Percentiles rank a stretch among this genome's conserved stretches.
phyloP scores from a whole-genome alignment of 2,888 invertebrate species.

The Mythimna ferrago region DNA sequence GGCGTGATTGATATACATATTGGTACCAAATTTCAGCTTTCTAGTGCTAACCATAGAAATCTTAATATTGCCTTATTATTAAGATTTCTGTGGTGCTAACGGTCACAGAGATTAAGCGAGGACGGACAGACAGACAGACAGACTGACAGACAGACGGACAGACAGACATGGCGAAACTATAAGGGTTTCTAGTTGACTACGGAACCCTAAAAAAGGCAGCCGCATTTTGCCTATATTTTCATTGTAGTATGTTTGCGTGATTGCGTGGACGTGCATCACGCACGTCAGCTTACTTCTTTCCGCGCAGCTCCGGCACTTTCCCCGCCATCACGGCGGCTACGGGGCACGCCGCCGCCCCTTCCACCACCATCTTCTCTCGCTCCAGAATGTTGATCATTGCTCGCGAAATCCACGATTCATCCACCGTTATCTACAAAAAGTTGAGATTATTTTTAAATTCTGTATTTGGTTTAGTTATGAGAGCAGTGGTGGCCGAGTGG shows the following conservation, averaged over 20 bases:
- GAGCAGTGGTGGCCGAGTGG: too few species aligned
- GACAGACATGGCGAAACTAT: too few species aligned
- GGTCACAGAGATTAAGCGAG: too few species aligned
- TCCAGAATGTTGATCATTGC: slow-evolving; percentile 94
- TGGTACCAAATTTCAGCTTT: too few species aligned
- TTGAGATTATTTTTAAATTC: neutral
- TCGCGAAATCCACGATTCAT: slow-evolving; percentile 94
- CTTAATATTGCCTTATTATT: too few species aligned
- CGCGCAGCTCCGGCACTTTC: slow-evolving; percentile 93
- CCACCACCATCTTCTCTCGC: slow-evolving; percentile 94
- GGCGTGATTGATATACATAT: too few species aligned
- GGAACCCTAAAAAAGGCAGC: too few species aligned
- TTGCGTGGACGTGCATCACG: neutral
- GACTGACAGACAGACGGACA: too few species aligned
- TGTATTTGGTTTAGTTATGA: neutral
- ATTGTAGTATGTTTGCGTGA: neutral
- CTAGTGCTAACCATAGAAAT: too few species aligned
- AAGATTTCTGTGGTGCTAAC: too few species aligned
- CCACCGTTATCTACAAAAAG: slow-evolving; percentile 91
- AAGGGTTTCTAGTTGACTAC: too few species aligned
- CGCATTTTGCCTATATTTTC: neutral
- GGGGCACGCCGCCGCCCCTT: slow-evolving; percentile 95
- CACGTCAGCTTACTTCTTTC: slow-evolving; percentile 91
- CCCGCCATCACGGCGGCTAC: slow-evolving; percentile 95
- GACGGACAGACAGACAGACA: too few species aligned